A percentile compares a stretch with the other conserved stretches of the same genome.
Evolutionary conservation across 2,888 invertebrate species (phyloP).

Genomic region (Drosophila limbata): DNA sequence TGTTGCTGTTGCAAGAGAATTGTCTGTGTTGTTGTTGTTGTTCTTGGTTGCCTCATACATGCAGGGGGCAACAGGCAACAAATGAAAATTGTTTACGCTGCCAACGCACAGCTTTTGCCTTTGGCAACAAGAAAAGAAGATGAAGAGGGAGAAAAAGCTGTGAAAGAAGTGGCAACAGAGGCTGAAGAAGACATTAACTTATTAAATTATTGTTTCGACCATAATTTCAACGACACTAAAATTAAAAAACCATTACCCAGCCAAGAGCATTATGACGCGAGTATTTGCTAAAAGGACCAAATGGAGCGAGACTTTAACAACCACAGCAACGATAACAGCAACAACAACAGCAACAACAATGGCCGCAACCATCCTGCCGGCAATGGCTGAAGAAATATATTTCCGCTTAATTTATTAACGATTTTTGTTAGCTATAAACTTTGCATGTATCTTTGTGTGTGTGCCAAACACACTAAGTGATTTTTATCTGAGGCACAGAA

Average conservation of each 20-base stretch:
- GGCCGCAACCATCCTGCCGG: conserved; percentile 25
- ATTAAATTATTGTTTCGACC: conserved; percentile 76
- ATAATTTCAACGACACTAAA: conserved; percentile 76
- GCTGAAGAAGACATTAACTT: conserved; percentile 74
- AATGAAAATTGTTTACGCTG: conserved; percentile 76
- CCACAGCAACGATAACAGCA: conserved; percentile 6
- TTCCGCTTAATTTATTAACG: conserved; percentile 84
- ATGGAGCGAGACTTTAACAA: conserved; percentile 55
- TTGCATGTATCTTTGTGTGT: conserved; percentile 50
- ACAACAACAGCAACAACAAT: conserved; percentile 16
- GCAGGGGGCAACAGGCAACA: conserved; percentile 20
- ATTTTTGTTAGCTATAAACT: conserved; percentile 79
- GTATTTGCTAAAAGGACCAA: conserved; percentile 65
- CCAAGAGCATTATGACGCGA: conserved; percentile 48
- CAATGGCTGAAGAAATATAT: conserved; percentile 66
- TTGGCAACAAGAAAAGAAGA: conserved; percentile 29
- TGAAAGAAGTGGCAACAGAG: conserved; percentile 34
- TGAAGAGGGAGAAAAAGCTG: conserved; percentile 2
- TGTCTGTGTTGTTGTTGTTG: conserved; percentile 7
- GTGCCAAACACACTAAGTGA: conserved; percentile 65
- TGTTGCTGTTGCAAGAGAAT: conserved; percentile 59
- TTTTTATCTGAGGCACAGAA: conserved; percentile 67
- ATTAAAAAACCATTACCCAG: conserved; percentile 83
- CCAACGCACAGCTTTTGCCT: conserved; percentile 44
- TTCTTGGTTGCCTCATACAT: conserved; percentile 17